Percentiles rank a stretch among this genome's conserved stretches.
Conservation (phyloP, 2,113 vertebrate genomes). For the Alethe castanea region DNA sequence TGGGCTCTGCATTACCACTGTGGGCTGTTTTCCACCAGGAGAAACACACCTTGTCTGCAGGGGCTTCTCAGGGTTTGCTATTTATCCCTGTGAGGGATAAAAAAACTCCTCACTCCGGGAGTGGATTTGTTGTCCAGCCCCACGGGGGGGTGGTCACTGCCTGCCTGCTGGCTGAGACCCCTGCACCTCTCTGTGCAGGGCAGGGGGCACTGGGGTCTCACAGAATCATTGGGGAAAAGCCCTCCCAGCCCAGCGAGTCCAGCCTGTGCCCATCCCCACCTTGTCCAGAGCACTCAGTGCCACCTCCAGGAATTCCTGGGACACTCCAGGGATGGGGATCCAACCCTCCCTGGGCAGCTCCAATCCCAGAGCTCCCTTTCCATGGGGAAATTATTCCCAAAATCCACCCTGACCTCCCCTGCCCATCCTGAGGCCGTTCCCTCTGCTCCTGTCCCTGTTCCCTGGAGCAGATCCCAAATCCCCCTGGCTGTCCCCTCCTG, state of each 20-base stretch:
- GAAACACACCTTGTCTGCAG: not conserved
- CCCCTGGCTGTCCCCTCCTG: not conserved
- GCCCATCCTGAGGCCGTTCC: not conserved
- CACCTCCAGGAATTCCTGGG: rapidly evolving
- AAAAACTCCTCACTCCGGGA: not conserved
- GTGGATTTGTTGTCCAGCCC: not conserved
- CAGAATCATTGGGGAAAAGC: not conserved
- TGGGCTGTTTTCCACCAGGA: not conserved
- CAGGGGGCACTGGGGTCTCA: rapidly evolving
- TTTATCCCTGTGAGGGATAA: no score
- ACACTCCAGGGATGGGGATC: not conserved
- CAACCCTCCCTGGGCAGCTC: not conserved
- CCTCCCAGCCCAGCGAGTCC: rapidly evolving
- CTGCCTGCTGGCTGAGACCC: not conserved
- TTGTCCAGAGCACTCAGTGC: not conserved
- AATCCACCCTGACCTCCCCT: not conserved
- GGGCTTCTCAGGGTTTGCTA: not conserved
- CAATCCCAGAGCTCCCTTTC: not conserved
- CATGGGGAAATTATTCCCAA: not conserved
- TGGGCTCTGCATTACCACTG: rapidly evolving
- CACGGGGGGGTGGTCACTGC: rapidly evolving
- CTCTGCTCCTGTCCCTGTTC: not conserved
- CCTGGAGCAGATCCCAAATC: not conserved
- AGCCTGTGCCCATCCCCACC: not conserved
- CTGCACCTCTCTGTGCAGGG: rapidly evolving